Base-by-base conservation (phyloP, 2,113 vertebrate genomes). In the Nyctereutes procyonoides region DNA sequence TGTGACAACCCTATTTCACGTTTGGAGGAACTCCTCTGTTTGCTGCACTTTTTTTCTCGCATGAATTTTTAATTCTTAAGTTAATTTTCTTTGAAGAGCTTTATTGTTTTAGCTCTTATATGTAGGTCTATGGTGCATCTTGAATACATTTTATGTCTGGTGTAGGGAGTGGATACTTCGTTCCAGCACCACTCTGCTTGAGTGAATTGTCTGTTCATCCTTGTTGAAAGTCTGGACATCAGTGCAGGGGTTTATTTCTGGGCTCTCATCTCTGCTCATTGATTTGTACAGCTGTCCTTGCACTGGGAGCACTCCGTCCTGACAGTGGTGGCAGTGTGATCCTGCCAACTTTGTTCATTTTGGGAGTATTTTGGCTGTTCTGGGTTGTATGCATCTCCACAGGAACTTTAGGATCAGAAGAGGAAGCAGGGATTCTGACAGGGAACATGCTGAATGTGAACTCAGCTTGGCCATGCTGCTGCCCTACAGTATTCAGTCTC, bases 391-490 rank as follows among this genome's bases (percentile, higher is more conserved):
- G 55, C 16, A 13, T 32, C 53, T 51, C 43, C 38, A 26, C 60
- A 11, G 81, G 53, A 51, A 35, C 62, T 51, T n/a, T 9, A 8
- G 74, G 43, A 28, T 35, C 43, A 28, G 43, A 8, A 14, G 28
- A 14, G 82, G 28, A 38, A 4, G 11, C 17, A 9, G 82, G 60
- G 60, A 38, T 38, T 10, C 24, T 16, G 56, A 24, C 16, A 0
- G 80, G 35, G 35, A 30, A 9, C 14, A 26, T 3, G 14, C 17
- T 2, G 55, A 6, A 15, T 2, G 35, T 30, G 15, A 20, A n/a
- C 38, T 19, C 14, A 28, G 0, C 26, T 2, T 26, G 22, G n/a
- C 14, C 7, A 6, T 5, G 22, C 2, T 19, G n/a, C 65, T 8
- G n/a, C 24, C 3, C 4, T 4, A 26, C 43, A 28, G 24, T n/a